Evolutionary conservation across 2,888 invertebrate species (phyloP).

Genomic region (Tanytarsus gracilentus): DNA sequence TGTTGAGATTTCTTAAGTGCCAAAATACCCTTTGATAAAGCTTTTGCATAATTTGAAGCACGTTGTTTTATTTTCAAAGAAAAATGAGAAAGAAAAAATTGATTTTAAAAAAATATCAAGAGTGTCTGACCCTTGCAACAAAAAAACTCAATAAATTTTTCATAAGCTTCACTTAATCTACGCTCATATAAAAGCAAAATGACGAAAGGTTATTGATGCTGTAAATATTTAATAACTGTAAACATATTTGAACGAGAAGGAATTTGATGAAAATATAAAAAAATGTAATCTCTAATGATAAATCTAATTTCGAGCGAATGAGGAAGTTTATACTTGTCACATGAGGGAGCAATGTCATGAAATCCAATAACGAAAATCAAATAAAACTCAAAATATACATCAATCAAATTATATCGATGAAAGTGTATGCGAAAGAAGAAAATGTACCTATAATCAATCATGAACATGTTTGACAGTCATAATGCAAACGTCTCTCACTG

Average conservation of each 20-base stretch:
- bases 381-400: slow-evolving; percentile 17
- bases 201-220: slow-evolving; percentile 9
- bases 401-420: slow-evolving; percentile 16
- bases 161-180: too few species aligned
- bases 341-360: neutral
- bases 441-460: slow-evolving; percentile 16
- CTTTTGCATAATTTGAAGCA: too few species aligned
- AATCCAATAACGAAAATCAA: slow-evolving; percentile 18
- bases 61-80: too few species aligned
- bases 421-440: neutral
- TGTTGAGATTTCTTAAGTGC: too few species aligned
- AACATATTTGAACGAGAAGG: neutral
- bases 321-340: neutral
- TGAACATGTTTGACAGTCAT: slow-evolving; percentile 5
- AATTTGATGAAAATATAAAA: neutral
- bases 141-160: too few species aligned
- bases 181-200: neutral
- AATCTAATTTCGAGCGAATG: slow-evolving; percentile 13
- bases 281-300: slow-evolving; percentile 4
- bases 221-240: slow-evolving; percentile 9
- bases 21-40: too few species aligned
- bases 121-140: too few species aligned
- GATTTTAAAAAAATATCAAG: too few species aligned
- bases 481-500: neutral
- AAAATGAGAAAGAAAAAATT: too few species aligned